A percentile compares a stretch with the other conserved stretches of the same genome.
phyloP scores from a whole-genome alignment of 2,888 invertebrate genomes.

The Clivina fossor region DNA sequence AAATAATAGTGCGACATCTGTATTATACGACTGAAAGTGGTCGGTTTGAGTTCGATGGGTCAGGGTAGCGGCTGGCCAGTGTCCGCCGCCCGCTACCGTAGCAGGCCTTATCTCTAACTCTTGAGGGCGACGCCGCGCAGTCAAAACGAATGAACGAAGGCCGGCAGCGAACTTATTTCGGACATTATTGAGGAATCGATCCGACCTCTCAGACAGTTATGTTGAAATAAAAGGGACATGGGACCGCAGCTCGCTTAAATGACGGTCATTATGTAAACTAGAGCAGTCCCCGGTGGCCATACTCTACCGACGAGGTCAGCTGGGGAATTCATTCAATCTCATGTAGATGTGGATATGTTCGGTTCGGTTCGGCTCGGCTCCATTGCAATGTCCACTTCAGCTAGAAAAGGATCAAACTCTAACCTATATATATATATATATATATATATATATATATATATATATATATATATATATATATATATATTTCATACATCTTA shows the following conservation, averaged over 20 bases:
- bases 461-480: too few relatives aligned
- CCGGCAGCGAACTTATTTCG: conserved; percentile 21
- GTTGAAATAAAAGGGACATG: conserved; percentile 49
- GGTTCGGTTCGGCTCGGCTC: too few relatives aligned
- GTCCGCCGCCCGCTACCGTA: not conserved
- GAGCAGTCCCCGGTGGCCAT: conserved; percentile 46
- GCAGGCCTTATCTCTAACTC: not conserved
- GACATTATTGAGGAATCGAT: conserved; percentile 50
- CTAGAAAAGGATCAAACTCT: too few relatives aligned
- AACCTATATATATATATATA: too few relatives aligned
- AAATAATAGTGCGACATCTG: conserved; percentile 20
- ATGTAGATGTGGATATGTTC: too few relatives aligned
- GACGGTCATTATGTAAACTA: conserved; percentile 53
- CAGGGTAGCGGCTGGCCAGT: not conserved
- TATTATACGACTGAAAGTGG: conserved; percentile 10
- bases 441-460: too few relatives aligned
- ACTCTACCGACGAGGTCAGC: too few relatives aligned
- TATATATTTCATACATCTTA: too few relatives aligned
- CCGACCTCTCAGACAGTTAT: conserved; percentile 39
- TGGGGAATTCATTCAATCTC: too few relatives aligned
- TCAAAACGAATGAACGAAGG: not conserved
- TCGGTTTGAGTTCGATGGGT: not conserved
- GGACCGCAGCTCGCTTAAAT: conserved; percentile 50
- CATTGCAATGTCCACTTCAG: too few relatives aligned
- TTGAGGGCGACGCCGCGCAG: not conserved